phyloP scores from a whole-genome alignment of 2,113 vertebrate genomes.

The Neolamprologus falcicula region DNA sequence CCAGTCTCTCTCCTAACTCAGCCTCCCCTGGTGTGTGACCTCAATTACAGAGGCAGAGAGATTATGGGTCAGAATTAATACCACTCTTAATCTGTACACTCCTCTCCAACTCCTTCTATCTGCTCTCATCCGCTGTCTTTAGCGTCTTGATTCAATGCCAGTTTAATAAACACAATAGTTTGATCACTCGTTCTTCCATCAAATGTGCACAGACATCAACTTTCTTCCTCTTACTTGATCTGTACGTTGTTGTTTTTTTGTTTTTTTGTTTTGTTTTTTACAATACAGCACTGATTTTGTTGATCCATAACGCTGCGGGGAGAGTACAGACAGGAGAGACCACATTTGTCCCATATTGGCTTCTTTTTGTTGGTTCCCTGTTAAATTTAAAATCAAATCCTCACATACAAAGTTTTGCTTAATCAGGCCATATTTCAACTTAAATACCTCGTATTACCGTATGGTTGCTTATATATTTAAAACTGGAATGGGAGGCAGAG shows the following conservation, averaged over 20 bases:
- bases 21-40: conserved; percentile 57
- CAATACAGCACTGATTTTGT: background rate
- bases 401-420: background rate
- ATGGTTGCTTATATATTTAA: background rate
- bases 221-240: background rate
- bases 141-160: conserved; percentile 14
- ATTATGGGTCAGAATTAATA: conserved; percentile 68
- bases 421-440: background rate
- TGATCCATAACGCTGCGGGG: background rate
- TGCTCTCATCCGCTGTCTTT: background rate
- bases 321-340: background rate
- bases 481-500: background rate
- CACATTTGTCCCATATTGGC: background rate
- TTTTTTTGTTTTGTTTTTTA: background rate
- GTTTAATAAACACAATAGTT: conserved; percentile 27
- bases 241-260: background rate
- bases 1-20: conserved; percentile 35
- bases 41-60: conserved; percentile 67
- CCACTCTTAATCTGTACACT: conserved; percentile 60
- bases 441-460: background rate
- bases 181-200: background rate
- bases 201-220: background rate
- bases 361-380: background rate
- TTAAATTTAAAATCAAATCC: background rate
- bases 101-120: conserved; percentile 8